Base-by-base conservation (phyloP, 2,888 invertebrate genomes). In the Anthrax anthrax region DNA sequence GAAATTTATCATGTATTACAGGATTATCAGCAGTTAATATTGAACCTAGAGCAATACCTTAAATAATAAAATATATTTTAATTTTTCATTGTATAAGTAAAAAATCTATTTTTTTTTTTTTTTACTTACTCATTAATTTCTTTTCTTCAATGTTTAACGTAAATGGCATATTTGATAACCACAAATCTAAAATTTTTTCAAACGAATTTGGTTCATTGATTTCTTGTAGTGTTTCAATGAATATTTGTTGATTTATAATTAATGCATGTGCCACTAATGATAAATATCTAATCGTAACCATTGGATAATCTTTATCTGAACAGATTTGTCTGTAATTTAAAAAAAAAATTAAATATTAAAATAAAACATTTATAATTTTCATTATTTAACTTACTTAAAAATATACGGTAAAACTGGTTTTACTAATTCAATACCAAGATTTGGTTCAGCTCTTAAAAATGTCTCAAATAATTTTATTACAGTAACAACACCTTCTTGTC, bases 221-320 rank as follows among this genome's bases (percentile, higher is more conserved):
- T 49, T 68, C 65, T 2, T 70, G 65, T 42, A 68, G 58, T 18
- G 63, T 63, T 37, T 69, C 56, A 59, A 77, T 78, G 63, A 84
- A 84, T 14, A 78, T 70, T 5, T 75, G 72, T 50, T 80, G 74
- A 2, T 84, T 81, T 5, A 78, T 71, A 32, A 88, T 69, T 43
- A 92, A 74, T 23, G 89, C 78, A 40, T 92, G 76, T 1, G 88
- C 81, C 14, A 89, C 67, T 9, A 92, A 74, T 47, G 81, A 81
- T 38, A 92, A 70, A 60, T 85, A 83, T 63, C 85, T 78, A 0
- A 86, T 78, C 64, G 87, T 75, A 4, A 87, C 75, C 71, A 82
- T 74, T 0, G 84, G 80, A 44, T 78, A 76, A 43, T 83, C 83
- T 55, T 84, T 77, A 18, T 75, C 77, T 52, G 77, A 75, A 54